Evolutionary conservation across 2,888 invertebrate genomes (phyloP).

Genomic region (Monopis laevigella): DNA sequence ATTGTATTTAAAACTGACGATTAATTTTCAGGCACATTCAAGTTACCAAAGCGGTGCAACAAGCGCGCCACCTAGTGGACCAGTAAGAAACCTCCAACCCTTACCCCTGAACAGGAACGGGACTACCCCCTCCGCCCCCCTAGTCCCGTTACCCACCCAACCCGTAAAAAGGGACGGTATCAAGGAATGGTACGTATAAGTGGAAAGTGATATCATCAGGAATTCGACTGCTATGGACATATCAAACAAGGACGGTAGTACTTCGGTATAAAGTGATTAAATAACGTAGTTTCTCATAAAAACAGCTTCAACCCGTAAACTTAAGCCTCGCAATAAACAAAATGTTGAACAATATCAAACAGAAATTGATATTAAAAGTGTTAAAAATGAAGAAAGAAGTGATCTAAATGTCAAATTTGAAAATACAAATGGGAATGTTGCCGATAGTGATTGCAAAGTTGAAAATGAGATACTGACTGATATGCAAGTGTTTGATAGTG

Average conservation of each 20-base stretch:
- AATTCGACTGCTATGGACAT: conserved; percentile 7
- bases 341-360: too few relatives aligned
- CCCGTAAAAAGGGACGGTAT: conserved; percentile 86
- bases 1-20: too few relatives aligned
- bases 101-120: conserved; percentile 45
- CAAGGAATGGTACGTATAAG: conserved; percentile 95
- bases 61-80: conserved; percentile 54
- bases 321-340: conserved; percentile 4
- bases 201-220: conserved; percentile 2
- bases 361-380: too few relatives aligned
- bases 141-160: conserved; percentile 61
- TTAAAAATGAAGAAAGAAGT: too few relatives aligned
- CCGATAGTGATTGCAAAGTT: too few relatives aligned
- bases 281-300: too few relatives aligned
- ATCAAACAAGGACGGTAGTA: conserved; percentile 1
- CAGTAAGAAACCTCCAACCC: conserved; percentile 59
- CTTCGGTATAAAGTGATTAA: too few relatives aligned
- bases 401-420: too few relatives aligned
- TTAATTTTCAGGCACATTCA: conserved; percentile 51
- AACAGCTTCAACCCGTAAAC: conserved; percentile 2
- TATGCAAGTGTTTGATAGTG: conserved; percentile 53
- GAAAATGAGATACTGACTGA: conserved; percentile 46
- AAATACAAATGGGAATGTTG: too few relatives aligned
- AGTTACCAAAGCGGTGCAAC: conserved; percentile 55
- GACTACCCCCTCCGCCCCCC: conserved; percentile 47